Base-by-base conservation (phyloP, 2,113 vertebrate species). In the Megaceryle maxima region DNA sequence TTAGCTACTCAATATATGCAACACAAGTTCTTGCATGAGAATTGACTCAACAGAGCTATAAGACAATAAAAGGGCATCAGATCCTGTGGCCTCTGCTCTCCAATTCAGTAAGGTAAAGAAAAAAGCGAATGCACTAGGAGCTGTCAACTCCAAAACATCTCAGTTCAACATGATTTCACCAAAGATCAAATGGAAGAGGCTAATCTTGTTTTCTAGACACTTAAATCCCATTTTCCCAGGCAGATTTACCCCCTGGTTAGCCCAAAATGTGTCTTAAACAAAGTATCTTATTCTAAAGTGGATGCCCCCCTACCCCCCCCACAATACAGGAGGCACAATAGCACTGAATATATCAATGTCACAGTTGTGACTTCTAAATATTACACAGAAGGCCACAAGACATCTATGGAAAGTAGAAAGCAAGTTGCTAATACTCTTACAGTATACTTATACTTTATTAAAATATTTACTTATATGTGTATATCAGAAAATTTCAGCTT, bases 181-280 rank as follows among this genome's bases (percentile, higher is more conserved):
- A 95, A 97, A 96, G 96, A 96, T 96, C 86, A 96, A 95, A 95
- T 94, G 25, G 83, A 94, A 93, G 94, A 97, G 41, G 78, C 75
- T 97, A 97, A 97, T 97, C 95, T 97, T 94, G n/a, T 97, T 96
- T 97, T 98, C 94, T 96, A 97, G 97, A 96, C 87, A 94, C 92
- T 96, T 97, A 93, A 88, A 94, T 98, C 92, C 96, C 85, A 87
- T 97, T 98, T 97, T 98, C 93, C 88, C 94, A 94, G 88, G 90
- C 84, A 87, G 96, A 96, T 96, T 97, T 96, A 88, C 56, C 62
- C 87, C 60, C 59, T 53, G 41, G 69, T 95, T 97, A 93, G 79
- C 92, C 88, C 60, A 94, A 37, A 96, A 94, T 51, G 53, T 87
- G 64, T 96, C 83, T 95, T 94, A 93, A 96, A 90, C 33, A 79